A percentile compares a stretch with the other conserved stretches of the same genome.
phyloP scores from a whole-genome alignment of 2,113 vertebrate genomes.

The Nothoprocta perdicaria region DNA sequence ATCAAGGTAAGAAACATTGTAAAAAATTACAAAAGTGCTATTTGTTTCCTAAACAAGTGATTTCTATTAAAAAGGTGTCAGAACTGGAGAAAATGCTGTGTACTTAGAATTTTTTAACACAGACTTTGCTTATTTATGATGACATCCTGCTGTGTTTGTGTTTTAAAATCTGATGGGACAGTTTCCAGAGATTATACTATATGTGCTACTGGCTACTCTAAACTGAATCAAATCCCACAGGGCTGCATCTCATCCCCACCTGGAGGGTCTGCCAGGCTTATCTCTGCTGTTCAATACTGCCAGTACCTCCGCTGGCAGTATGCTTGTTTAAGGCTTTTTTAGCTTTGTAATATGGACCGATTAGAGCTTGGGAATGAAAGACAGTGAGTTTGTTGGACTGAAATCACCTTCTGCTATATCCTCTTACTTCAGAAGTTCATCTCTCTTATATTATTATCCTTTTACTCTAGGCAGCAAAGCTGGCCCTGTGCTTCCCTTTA shows the following conservation, averaged over 20 bases:
- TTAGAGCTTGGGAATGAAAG: background rate
- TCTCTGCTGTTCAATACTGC: conserved; percentile 9
- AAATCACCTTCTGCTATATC: background rate
- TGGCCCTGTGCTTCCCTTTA: background rate
- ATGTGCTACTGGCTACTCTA: conserved; percentile 31
- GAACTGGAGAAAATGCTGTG: conserved; percentile 91
- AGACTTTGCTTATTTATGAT: conserved; percentile 78
- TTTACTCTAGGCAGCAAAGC: background rate
- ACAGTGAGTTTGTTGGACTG: background rate
- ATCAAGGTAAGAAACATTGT: conserved; percentile 90
- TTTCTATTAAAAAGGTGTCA: conserved; percentile 93
- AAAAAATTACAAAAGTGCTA: conserved; percentile 87
- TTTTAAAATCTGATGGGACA: conserved; percentile 73
- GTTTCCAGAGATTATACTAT: conserved; percentile 42
- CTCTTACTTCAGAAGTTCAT: conserved; percentile 9
- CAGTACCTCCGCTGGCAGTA: background rate
- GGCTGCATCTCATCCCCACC: conserved; percentile 18
- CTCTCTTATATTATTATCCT: background rate
- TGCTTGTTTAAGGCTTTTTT: conserved; percentile 3
- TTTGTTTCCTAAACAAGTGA: conserved; percentile 95
- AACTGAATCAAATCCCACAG: conserved; percentile 7
- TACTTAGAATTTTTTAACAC: conserved; percentile 86
- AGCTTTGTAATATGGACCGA: background rate
- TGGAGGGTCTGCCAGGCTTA: conserved; percentile 20
- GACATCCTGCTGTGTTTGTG: conserved; percentile 77